Conservation (phyloP, 2,797 vertebrate species). For the Onychomys leucogaster region DNA sequence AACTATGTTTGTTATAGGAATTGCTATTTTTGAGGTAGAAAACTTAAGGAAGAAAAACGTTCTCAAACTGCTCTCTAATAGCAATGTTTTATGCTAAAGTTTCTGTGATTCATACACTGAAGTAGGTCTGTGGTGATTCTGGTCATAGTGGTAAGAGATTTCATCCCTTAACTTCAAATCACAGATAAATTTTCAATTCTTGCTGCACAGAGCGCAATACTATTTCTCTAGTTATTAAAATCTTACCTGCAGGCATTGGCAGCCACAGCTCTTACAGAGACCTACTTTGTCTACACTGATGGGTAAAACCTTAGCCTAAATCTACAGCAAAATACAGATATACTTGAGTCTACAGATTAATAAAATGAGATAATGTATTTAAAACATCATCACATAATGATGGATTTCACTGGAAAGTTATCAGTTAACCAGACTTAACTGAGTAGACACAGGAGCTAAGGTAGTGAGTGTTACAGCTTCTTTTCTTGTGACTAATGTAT, state of each 20-base stretch:
- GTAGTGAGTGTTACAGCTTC: background rate
- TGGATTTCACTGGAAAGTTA: slow-evolving; percentile 45
- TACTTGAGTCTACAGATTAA: background rate
- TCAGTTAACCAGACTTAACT: slow-evolving; percentile 7
- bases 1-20: slow-evolving; percentile 8
- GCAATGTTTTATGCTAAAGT: background rate
- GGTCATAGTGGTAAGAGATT: background rate
- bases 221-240: slow-evolving; percentile 12
- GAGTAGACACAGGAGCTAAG: slow-evolving; percentile 35
- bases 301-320: slow-evolving; percentile 22
- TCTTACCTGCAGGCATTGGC: background rate
- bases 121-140: slow-evolving; percentile 26
- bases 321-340: slow-evolving; percentile 48
- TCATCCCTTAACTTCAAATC: background rate
- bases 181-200: slow-evolving; percentile 1
- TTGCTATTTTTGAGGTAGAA: slow-evolving; percentile 38
- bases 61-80: background rate
- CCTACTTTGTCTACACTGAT: background rate
- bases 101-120: background rate
- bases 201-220: background rate
- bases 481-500: background rate
- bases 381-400: slow-evolving; percentile 38
- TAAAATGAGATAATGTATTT: slow-evolving; percentile 40
- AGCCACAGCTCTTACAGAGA: background rate
- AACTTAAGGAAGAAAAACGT: background rate